A percentile compares a stretch with the other conserved stretches of the same genome.
Conservation (phyloP, 2,113 vertebrate genomes). For the Rhea pennata region DNA sequence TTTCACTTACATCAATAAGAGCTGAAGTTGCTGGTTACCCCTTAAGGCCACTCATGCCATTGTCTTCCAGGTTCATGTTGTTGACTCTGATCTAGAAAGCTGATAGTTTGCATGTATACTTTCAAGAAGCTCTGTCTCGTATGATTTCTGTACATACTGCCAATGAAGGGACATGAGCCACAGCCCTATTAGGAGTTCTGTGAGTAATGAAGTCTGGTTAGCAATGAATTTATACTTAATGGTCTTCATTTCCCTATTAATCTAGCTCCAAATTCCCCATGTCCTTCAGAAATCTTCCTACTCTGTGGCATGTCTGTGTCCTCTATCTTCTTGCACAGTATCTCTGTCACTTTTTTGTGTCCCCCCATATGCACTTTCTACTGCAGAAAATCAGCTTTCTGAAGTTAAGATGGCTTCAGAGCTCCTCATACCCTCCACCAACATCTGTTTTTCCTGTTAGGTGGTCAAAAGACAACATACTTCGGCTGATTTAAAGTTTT, state of each 20-base stretch:
- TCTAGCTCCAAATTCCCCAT: neutral
- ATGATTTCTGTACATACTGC: neutral
- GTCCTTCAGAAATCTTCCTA: neutral
- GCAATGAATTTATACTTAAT: neutral
- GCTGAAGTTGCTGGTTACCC: conserved; percentile 14
- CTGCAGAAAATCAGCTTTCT: neutral
- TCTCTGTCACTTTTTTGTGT: neutral
- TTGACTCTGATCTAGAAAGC: conserved; percentile 32
- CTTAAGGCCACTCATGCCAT: neutral
- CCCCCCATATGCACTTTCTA: neutral
- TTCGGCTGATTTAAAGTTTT: neutral
- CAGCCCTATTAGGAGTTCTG: neutral
- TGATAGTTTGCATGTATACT: neutral
- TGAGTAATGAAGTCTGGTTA: neutral
- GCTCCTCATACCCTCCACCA: neutral
- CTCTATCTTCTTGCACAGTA: neutral
- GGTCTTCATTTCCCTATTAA: neutral
- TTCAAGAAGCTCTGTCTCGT: neutral
- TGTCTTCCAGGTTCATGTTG: neutral
- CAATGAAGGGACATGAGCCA: neutral
- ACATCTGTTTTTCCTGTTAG: neutral
- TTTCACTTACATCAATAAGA: conserved; percentile 3
- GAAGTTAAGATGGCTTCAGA: neutral
- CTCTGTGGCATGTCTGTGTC: neutral
- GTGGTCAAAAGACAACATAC: neutral